Evolutionary conservation across 1,140 invertebrate genomes (phyloP).

Genomic region (Chrysopa pallens): DNA sequence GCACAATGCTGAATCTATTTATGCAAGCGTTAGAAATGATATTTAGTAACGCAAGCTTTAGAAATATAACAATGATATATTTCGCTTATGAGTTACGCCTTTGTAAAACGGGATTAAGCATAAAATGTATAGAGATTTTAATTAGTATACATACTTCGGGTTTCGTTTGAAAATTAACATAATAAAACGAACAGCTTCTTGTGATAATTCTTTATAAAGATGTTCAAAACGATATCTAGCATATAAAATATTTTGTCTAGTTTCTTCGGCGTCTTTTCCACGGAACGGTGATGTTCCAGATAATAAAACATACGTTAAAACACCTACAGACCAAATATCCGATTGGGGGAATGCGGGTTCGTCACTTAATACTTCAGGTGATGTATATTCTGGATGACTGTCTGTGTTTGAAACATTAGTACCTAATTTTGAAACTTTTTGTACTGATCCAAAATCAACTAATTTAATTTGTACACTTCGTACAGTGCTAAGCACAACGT

Average conservation of each 20-base stretch:
- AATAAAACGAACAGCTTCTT: slow-evolving; percentile 85
- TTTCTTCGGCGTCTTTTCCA: slow-evolving; percentile 65
- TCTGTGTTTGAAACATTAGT: slow-evolving; percentile 40
- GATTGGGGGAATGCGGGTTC: slow-evolving; percentile 71
- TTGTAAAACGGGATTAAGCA: too few relatives aligned
- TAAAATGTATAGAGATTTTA: neutral
- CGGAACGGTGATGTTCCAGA: slow-evolving; percentile 87
- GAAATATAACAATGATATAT: too few relatives aligned
- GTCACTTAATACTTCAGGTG: slow-evolving; percentile 83
- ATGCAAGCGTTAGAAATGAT: too few relatives aligned
- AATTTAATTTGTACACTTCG: slow-evolving; percentile 77
- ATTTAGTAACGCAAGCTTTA: too few relatives aligned
- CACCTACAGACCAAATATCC: slow-evolving; percentile 92
- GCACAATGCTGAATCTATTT: too few relatives aligned
- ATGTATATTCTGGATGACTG: slow-evolving; percentile 58
- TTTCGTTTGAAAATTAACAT: slow-evolving; percentile 89
- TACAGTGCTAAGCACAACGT: slow-evolving; percentile 84
- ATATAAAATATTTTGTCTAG: slow-evolving; percentile 77
- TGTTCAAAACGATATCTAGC: slow-evolving; percentile 89
- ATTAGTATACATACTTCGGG: slow-evolving; percentile 46
- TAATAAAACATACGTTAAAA: slow-evolving; percentile 82
- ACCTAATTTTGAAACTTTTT: slow-evolving; percentile 61
- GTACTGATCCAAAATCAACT: slow-evolving; percentile 75
- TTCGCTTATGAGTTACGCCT: too few relatives aligned
- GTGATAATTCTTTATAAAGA: slow-evolving; percentile 84